Conservation (phyloP, 2,113 vertebrate species). For the Sebastes fasciatus region DNA sequence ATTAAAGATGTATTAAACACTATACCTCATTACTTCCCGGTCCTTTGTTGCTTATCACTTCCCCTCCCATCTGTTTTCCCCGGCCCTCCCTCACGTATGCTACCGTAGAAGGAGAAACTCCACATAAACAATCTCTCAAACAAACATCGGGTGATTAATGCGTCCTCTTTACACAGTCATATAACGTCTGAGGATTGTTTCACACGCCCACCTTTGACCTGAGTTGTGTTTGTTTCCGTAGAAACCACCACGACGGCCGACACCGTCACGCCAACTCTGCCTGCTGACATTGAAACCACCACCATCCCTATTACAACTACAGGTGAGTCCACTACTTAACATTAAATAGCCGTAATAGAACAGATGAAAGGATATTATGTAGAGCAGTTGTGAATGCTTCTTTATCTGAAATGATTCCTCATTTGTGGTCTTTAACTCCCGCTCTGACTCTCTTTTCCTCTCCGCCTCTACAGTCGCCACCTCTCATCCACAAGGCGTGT, state of each 20-base stretch:
- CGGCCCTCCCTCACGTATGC: neutral
- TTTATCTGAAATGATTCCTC: constrained; percentile 23
- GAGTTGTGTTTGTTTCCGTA: constrained; percentile 61
- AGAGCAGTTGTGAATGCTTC: neutral
- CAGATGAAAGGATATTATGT: constrained; percentile 13
- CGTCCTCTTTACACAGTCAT: neutral
- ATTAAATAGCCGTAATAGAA: constrained; percentile 21
- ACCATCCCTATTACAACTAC: constrained; percentile 83
- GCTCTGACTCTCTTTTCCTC: constrained; percentile 26
- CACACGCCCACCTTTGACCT: constrained; percentile 19
- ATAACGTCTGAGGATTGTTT: constrained; percentile 7
- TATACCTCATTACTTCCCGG: neutral
- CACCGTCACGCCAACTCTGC: constrained; percentile 86
- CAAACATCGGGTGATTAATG: constrained; percentile 22
- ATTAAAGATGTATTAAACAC: neutral
- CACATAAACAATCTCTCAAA: constrained; percentile 19
- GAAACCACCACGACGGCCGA: constrained; percentile 90
- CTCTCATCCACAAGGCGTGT: constrained; percentile 84
- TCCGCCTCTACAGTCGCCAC: constrained; percentile 57
- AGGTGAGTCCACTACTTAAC: constrained; percentile 63
- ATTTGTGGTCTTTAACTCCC: constrained; percentile 24
- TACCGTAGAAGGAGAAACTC: neutral
- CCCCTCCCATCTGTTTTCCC: constrained; percentile 29
- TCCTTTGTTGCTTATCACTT: constrained; percentile 47
- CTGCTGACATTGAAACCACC: constrained; percentile 80